Conservation (phyloP, 2,797 vertebrate species). For the Basileuterus tristriatus region DNA sequence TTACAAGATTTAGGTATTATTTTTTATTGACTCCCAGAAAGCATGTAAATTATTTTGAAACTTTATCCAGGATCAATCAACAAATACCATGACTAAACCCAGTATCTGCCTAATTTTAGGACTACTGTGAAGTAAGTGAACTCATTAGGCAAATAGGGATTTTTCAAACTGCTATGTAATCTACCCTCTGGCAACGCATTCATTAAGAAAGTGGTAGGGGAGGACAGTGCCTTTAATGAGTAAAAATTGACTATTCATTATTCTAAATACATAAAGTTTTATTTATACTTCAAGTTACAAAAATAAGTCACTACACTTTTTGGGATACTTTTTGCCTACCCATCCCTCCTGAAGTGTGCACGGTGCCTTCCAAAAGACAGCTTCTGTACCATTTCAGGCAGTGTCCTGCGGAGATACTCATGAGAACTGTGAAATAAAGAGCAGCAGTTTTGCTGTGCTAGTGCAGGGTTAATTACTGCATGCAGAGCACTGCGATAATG, state of each 20-base stretch:
- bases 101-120: background rate
- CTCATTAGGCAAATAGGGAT: background rate
- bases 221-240: background rate
- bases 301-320: background rate
- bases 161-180: conserved; percentile 24
- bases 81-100: background rate
- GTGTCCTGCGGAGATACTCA: background rate
- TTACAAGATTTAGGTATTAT: background rate
- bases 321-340: background rate
- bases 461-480: conserved; percentile 33
- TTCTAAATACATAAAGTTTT: background rate
- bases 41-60: background rate
- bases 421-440: background rate
- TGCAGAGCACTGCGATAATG: background rate
- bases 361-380: background rate
- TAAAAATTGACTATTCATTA: background rate
- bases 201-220: conserved; percentile 5
- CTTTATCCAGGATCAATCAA: background rate
- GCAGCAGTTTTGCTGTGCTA: background rate
- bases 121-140: background rate
- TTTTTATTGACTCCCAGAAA: background rate
- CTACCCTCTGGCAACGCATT: background rate
- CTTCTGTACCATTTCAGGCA: background rate
- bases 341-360: background rate
- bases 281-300: background rate